These are phyloP conservation scores for Antheraea assamensis DNA, from an alignment of 2,888 invertebrate genomes.

Conservation along the genomic window DNA sequence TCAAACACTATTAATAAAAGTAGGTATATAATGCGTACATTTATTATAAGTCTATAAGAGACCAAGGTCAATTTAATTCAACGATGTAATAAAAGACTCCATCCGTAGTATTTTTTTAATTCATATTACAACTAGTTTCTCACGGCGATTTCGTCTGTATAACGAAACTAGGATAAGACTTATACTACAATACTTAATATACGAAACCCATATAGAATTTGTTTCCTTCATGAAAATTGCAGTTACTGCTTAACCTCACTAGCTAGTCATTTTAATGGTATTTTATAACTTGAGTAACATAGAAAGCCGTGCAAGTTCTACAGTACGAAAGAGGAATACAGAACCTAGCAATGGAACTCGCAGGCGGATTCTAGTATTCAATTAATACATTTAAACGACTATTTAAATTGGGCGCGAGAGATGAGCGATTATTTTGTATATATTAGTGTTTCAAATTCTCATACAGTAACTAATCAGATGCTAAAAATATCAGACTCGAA, in stretches of 20 bases:
- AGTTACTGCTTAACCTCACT: background rate
- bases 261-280: too few species aligned
- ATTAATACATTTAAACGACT: too few species aligned
- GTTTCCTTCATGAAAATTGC: background rate
- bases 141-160: background rate
- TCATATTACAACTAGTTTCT: background rate
- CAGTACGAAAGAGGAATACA: too few species aligned
- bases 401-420: too few species aligned
- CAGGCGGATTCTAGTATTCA: too few species aligned
- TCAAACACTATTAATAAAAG: background rate
- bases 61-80: constrained; percentile 20
- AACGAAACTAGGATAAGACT: background rate
- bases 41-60: constrained; percentile 30
- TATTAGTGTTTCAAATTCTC: too few species aligned
- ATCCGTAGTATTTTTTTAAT: background rate
- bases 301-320: too few species aligned
- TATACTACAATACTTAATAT: background rate
- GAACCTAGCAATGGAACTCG: too few species aligned
- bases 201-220: background rate
- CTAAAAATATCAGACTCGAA: too few species aligned
- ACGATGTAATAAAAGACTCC: constrained; percentile 10
- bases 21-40: background rate
- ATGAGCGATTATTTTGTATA: too few species aligned
- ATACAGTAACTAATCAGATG: too few species aligned
- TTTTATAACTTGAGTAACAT: too few species aligned